Evolutionary conservation across 2,888 invertebrate species (phyloP).

Genomic region (Bruchidius siliquastri): DNA sequence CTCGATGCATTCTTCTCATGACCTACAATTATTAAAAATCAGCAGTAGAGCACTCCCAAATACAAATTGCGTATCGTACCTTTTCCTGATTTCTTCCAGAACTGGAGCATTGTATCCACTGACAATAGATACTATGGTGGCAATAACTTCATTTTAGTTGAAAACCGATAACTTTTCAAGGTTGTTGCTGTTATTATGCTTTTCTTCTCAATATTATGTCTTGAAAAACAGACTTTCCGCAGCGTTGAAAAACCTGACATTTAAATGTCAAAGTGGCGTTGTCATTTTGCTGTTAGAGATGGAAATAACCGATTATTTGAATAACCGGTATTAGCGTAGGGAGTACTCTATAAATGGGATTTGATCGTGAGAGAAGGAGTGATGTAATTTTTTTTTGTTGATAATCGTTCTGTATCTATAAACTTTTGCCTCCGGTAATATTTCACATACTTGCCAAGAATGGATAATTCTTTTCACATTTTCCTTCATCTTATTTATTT

Average conservation of each 20-base stretch:
- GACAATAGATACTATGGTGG: background rate
- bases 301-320: too few relatives aligned
- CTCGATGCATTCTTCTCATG: conserved; percentile 21
- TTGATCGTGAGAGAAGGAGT: too few relatives aligned
- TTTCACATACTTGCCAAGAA: too few relatives aligned
- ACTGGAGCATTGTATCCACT: conserved; percentile 62
- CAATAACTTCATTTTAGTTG: background rate
- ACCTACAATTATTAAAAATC: conserved; percentile 26
- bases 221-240: background rate
- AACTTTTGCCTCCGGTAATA: too few relatives aligned
- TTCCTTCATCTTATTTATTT: too few relatives aligned
- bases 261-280: background rate
- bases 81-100: conserved; percentile 71
- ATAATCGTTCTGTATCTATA: too few relatives aligned
- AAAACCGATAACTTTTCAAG: background rate
- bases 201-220: background rate
- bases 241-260: background rate
- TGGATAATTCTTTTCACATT: too few relatives aligned
- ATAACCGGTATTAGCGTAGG: too few relatives aligned
- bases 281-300: background rate
- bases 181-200: background rate
- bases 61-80: conserved; percentile 6
- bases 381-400: too few relatives aligned
- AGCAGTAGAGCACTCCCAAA: conserved; percentile 12
- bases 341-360: too few relatives aligned